Evolutionary conservation across 2,888 invertebrate genomes (phyloP).

Genomic region (Limnephilus rhombicus): DNA sequence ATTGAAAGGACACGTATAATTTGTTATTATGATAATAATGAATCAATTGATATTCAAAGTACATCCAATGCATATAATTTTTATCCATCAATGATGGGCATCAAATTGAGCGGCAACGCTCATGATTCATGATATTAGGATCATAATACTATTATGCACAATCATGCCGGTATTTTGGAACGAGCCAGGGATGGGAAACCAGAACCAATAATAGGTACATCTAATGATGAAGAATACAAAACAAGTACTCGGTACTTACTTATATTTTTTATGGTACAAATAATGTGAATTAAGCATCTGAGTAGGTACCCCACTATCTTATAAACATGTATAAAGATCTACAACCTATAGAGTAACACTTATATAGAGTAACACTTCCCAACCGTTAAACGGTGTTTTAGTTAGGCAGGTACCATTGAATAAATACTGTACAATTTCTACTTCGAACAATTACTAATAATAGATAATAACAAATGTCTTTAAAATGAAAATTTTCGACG

Average conservation of each 20-base stretch:
- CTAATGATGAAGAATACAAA: background rate
- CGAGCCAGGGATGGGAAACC: background rate
- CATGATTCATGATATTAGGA: background rate
- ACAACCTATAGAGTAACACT: too few species aligned
- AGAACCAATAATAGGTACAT: background rate
- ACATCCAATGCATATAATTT: conserved; percentile 5
- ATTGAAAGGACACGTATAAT: background rate
- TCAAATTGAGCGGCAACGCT: background rate
- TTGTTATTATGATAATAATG: conserved; percentile 2
- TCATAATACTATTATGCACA: background rate
- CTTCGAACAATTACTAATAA: too few species aligned
- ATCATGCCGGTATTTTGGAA: conserved; percentile 14
- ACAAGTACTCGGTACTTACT: background rate
- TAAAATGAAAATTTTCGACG: too few species aligned
- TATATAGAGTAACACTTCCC: too few species aligned
- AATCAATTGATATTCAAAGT: conserved; percentile 29
- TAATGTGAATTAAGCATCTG: too few species aligned
- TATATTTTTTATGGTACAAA: background rate
- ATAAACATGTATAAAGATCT: too few species aligned
- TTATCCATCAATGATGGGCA: background rate
- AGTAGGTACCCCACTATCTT: too few species aligned
- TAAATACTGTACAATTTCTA: too few species aligned
- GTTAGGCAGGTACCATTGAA: too few species aligned
- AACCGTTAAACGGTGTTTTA: too few species aligned
- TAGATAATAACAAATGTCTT: too few species aligned